A percentile compares a stretch with the other conserved stretches of the same genome.
Conservation (phyloP, 2,113 vertebrate species). For the Serilophus lunatus region DNA sequence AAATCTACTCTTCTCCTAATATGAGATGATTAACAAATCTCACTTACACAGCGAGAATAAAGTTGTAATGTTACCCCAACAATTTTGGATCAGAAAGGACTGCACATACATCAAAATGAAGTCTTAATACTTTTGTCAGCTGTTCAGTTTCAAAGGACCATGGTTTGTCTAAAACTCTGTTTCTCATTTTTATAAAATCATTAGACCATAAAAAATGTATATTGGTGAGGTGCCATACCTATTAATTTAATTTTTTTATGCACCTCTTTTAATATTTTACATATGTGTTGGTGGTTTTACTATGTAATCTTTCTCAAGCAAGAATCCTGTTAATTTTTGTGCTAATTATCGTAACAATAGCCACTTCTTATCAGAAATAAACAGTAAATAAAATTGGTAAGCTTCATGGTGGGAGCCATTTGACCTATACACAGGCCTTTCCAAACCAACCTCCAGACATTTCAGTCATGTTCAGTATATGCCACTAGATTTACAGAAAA, state of each 20-base stretch:
- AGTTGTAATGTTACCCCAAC: not conserved
- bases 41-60: not conserved
- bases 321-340: not conserved
- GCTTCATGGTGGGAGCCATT: not conserved
- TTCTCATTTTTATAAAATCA: not conserved
- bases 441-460: not conserved
- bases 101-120: not conserved
- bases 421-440: not conserved
- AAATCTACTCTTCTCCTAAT: not conserved
- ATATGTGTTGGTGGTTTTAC: not conserved
- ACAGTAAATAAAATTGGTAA: not conserved
- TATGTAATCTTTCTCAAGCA: not conserved
- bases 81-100: not conserved
- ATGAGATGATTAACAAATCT: not conserved
- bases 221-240: not conserved
- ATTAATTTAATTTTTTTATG: not conserved
- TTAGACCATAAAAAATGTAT: not conserved
- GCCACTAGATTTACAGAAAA: not conserved
- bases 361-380: not conserved
- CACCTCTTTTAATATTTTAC: not conserved
- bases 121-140: not conserved
- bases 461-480: not conserved
- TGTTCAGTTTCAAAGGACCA: not conserved
- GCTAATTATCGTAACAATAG: not conserved
- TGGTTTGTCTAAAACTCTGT: not conserved